Base-by-base conservation (phyloP, 1,140 invertebrate species). In the Aricia agestis region DNA sequence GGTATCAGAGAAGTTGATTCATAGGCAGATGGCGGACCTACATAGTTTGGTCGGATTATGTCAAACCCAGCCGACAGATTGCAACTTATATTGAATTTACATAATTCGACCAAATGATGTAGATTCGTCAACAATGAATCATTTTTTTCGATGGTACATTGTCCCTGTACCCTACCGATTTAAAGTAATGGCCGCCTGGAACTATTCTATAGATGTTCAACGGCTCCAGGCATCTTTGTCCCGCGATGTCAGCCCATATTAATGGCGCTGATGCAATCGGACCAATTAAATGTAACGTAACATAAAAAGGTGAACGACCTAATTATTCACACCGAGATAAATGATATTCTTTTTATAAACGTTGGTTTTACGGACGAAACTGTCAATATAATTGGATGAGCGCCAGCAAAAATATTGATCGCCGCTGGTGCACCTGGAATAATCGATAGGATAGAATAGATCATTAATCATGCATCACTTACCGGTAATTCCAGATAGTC, bases 401-500 rank as follows among this genome's bases (percentile, higher is more conserved):
- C 45, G 10, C 45, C 45, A 52, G 45, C 6, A 52, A 52, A 52
- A 52, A 52, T 52, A 52, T 52, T 52, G 45, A 52, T 52, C 2
- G 45, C 45, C 9, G 11, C 45, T 52, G 45, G 45, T 13, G 13
- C 45, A 52, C 45, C 45, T 52, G 45, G 45, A 9, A 13, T 52
- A 52, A 52, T 52, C 45, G 45, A 52, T 52, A 52, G 45, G 11
- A 45, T 2, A 45, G 11, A 42, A 15, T 52, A 13, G 9, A 52
- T 52, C 45, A 13, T 52, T 52, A 52, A 52, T 52, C 45, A 52
- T 52, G 45, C 45, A 13, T 9, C n/a, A 69, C 91, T 92, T 78
- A 92, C 91, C 91, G 91, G 91, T 79, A 92, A 70, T 75, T 92
- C 87, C 52, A 92, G 82, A 72, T 92, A 92, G 69, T 92, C 90